Base-by-base conservation (phyloP, 2,888 invertebrate species). In the Heliconius sara region DNA sequence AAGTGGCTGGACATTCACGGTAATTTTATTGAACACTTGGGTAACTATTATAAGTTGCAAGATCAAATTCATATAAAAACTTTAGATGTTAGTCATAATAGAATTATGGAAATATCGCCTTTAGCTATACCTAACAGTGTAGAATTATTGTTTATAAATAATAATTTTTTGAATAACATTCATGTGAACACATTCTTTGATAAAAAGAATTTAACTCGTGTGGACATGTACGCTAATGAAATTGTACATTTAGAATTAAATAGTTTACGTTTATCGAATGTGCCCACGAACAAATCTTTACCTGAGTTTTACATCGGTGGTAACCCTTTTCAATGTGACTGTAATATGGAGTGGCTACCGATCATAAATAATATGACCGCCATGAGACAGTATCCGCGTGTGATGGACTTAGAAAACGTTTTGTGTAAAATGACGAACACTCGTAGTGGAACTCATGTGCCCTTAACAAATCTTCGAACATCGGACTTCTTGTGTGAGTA, bases 291-390 rank as follows among this genome's bases (percentile, higher is more conserved):
- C 85, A 97, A 97, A 88, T 96, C 96, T 25, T 95, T 98, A 84
- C 98, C 98, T 0, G 98, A 98, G 91, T 98, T 99, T 91, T 98
- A 98, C 91, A 96, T 99, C 84, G 98, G 98, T 83, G 98, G 98
- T 73, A 99, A 99, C 92, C 99, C 99, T 22, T 98, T 99, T 93
- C 97, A 98, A 87, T 99, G 99, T 94, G 98, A 99, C 90, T 99
- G 99, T 94, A 97, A 97, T 83, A 98, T 99, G 98, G 98, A 98
- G 91, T 99, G 99, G 99, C 94, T 99, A 87, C 98, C 98, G 85
- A 96, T 97, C 79, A 97, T 98, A 91, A 98, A 98, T 92, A 98
- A 97, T 91, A 97, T 98, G 96, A 97, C 97, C 83, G 96, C 96
- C 65, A 96, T 97, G 86, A 96, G 98, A 76, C 98, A 98, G 90